Percentiles rank a stretch among this genome's conserved stretches.
Conservation (phyloP, 2,888 invertebrate genomes). For the Baccha elongata region DNA sequence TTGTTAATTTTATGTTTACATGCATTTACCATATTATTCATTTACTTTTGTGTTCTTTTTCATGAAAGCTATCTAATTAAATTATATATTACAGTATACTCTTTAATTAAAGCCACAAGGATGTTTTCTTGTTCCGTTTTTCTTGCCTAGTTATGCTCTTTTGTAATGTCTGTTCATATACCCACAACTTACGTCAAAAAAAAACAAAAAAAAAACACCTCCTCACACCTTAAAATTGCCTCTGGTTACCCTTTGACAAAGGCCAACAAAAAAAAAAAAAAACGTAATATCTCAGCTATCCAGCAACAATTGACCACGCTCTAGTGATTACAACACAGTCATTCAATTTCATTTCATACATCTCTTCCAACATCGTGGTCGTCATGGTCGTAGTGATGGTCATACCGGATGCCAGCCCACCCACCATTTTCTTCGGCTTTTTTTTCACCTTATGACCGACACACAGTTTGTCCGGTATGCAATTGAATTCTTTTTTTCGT, state of each 20-base stretch:
- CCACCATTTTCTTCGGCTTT: background rate
- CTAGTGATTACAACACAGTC: constrained; percentile 62
- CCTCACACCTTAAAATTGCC: constrained; percentile 23
- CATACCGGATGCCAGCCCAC: constrained; percentile 12
- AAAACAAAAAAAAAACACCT: background rate
- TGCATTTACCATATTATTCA: too few species aligned
- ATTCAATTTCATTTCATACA: constrained; percentile 59
- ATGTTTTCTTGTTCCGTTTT: constrained; percentile 8
- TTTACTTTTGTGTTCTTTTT: too few species aligned
- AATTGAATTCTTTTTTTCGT: constrained; percentile 33
- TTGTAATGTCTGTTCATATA: background rate
- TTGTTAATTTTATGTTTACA: too few species aligned
- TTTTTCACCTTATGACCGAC: background rate
- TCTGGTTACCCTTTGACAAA: constrained; percentile 28
- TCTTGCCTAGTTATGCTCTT: background rate
- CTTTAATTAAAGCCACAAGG: constrained; percentile 52
- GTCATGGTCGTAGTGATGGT: background rate
- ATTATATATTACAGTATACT: too few species aligned
- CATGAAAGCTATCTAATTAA: too few species aligned
- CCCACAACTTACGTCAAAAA: background rate
- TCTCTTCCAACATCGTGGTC: constrained; percentile 26
- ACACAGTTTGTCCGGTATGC: constrained; percentile 18
- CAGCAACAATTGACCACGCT: constrained; percentile 56
- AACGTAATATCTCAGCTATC: constrained; percentile 10
- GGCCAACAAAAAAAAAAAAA: constrained; percentile 17